Evolutionary conservation across 1,140 invertebrate genomes (phyloP).

Genomic region (Bombus waltoni): DNA sequence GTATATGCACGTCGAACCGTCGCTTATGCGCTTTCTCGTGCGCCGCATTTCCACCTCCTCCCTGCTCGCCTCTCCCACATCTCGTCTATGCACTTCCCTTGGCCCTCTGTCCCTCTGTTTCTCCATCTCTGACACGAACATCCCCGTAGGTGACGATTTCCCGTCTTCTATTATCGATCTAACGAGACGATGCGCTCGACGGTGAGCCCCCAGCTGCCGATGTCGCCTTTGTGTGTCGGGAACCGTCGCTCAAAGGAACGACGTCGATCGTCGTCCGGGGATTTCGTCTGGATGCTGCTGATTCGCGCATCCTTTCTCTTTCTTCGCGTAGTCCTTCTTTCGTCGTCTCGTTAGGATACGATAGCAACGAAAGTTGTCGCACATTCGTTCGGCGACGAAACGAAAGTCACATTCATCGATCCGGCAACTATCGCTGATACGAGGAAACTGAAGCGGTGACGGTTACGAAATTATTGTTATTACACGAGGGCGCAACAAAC

Average conservation of each 20-base stretch:
- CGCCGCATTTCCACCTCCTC: slow-evolving; percentile 26
- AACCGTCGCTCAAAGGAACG: no score
- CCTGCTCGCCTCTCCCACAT: neutral
- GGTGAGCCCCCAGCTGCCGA: no score
- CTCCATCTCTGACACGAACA: neutral
- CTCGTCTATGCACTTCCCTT: neutral
- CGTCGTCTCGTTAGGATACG: neutral
- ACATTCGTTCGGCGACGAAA: no score
- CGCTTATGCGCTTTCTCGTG: slow-evolving; percentile 59
- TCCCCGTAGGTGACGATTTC: slow-evolving; percentile 3
- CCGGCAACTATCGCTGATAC: neutral
- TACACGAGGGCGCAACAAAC: slow-evolving; percentile 16
- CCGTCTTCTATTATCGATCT: neutral
- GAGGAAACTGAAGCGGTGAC: no score
- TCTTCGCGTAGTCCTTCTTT: neutral
- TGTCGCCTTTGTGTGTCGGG: no score
- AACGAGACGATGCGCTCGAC: no score
- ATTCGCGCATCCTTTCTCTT: neutral
- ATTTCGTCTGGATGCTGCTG: neutral
- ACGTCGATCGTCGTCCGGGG: neutral
- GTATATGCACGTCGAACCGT: slow-evolving; percentile 66
- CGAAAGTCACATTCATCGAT: neutral
- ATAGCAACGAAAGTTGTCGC: no score
- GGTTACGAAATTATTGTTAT: slow-evolving; percentile 39
- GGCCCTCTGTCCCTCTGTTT: neutral